Evolutionary conservation across 2,113 vertebrate genomes (phyloP), one percentile per base, ranked within the genome.

Genomic region (Pelmatolapia mariae): DNA sequence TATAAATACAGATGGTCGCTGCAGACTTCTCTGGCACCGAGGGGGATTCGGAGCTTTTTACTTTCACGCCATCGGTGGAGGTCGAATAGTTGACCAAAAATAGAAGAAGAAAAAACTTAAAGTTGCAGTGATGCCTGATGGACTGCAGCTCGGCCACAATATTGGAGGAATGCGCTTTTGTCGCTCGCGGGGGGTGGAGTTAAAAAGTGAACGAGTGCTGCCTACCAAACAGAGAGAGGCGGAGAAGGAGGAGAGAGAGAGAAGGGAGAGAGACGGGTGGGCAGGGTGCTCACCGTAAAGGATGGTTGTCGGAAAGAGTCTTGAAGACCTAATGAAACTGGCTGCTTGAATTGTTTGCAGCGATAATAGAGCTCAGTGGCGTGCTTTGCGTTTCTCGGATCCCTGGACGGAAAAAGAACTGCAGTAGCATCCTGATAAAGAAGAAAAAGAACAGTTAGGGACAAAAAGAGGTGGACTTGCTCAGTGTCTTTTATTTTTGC

Each of bases 101-200:
- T 22, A 38, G 45, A 33, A 38, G 36, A 82, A 59, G 45, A 82
- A 57, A 59, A 91, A 93, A 88, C 71, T 91, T 90, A 7, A 82
- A 82, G 89, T 88, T 43, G 86, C 88, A 83, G 89, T 61, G 87
- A 87, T 82, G 88, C 80, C 90, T 86, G 92, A 88, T 88, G 94
- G 59, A 91, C 90, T 24, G 88, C 83, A 63, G 61, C 91, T 92
- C 89, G 45, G 91, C 52, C 73, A 88, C 92, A 73, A 81, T 82
- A 85, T 83, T 80, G 93, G 93, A 93, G 94, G 94, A 95, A 95
- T 94, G 95, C 92, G 94, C 92, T 92, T 94, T 93, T 94, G 94
- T 95, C 94, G 92, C 87, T 81, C 73, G 88, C 85, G 29, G 94
- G 92, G 93, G 96, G 96, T 52, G 96, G 96, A 93, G 96, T 91